Percentiles rank a stretch among this genome's conserved stretches.
These are phyloP conservation scores for Microcebus ravelobensis DNA, from an alignment of 2,113 vertebrate genomes.

Conservation along the genomic window DNA sequence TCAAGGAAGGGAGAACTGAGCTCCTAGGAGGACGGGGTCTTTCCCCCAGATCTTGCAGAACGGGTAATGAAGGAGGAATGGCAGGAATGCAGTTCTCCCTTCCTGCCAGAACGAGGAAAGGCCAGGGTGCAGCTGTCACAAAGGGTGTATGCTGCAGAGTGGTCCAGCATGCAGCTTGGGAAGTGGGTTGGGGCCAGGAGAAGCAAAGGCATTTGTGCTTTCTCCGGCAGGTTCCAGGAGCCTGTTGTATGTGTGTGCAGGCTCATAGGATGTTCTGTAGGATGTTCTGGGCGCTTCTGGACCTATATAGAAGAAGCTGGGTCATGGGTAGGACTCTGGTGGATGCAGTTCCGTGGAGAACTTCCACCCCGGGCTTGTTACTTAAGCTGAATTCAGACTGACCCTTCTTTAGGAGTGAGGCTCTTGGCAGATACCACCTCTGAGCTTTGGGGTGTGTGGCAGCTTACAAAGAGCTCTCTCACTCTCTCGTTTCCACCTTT, in stretches of 20 bases:
- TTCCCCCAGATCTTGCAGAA: background rate
- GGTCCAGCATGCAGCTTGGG: background rate
- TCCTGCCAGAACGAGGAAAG: background rate
- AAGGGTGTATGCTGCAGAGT: background rate
- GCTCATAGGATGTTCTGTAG: fast-evolving
- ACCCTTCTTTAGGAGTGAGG: background rate
- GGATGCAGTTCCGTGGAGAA: background rate
- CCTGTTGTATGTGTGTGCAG: background rate
- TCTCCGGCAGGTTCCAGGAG: background rate
- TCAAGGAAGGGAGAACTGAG: background rate
- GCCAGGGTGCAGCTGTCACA: background rate
- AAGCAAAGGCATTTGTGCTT: background rate
- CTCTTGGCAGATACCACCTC: background rate
- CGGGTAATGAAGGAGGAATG: conserved; percentile 34
- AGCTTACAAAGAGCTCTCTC: background rate
- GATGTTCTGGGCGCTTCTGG: background rate
- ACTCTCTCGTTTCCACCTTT: background rate
- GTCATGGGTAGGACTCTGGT: background rate
- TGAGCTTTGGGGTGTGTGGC: background rate
- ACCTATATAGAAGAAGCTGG: background rate
- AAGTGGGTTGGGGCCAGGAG: background rate
- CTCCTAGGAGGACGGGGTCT: background rate
- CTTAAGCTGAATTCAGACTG: background rate
- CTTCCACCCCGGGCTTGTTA: background rate
- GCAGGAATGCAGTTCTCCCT: background rate